phyloP scores from a whole-genome alignment of 1,140 invertebrate genomes.

The Drosophila mayri region DNA sequence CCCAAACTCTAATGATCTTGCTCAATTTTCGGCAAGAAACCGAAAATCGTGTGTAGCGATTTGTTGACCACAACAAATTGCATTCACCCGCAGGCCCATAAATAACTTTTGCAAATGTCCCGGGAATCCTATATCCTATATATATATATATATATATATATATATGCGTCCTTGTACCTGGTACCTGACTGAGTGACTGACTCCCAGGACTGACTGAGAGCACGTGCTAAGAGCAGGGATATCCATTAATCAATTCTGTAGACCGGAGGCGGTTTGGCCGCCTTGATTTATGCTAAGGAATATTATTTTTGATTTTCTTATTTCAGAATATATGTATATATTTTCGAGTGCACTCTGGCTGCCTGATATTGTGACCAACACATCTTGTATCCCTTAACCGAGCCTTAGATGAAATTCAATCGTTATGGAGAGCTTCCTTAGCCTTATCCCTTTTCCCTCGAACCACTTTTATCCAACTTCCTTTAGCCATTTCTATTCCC shows the following conservation, averaged over 20 bases:
- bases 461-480: neutral
- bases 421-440: constrained; percentile 19
- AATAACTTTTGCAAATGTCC: constrained; percentile 64
- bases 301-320: constrained; percentile 57
- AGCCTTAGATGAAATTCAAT: constrained; percentile 26
- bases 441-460: neutral
- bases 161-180: constrained; percentile 52
- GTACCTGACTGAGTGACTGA: constrained; percentile 64
- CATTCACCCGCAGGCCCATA: constrained; percentile 65
- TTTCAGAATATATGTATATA: constrained; percentile 39
- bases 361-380: constrained; percentile 9
- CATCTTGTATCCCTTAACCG: constrained; percentile 16
- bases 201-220: constrained; percentile 53
- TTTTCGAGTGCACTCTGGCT: constrained; percentile 3
- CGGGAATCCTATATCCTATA: constrained; percentile 13
- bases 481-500: constrained; percentile 22
- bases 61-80: constrained; percentile 83
- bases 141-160: constrained; percentile 8
- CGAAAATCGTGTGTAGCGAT: constrained; percentile 71
- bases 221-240: constrained; percentile 76
- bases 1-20: constrained; percentile 51
- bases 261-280: constrained; percentile 9
- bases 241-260: constrained; percentile 71
- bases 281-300: constrained; percentile 72
- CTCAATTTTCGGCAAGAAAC: constrained; percentile 44